Evolutionary conservation across 2,797 vertebrate species (phyloP).

Genomic region (Hemitrygon akajei): DNA sequence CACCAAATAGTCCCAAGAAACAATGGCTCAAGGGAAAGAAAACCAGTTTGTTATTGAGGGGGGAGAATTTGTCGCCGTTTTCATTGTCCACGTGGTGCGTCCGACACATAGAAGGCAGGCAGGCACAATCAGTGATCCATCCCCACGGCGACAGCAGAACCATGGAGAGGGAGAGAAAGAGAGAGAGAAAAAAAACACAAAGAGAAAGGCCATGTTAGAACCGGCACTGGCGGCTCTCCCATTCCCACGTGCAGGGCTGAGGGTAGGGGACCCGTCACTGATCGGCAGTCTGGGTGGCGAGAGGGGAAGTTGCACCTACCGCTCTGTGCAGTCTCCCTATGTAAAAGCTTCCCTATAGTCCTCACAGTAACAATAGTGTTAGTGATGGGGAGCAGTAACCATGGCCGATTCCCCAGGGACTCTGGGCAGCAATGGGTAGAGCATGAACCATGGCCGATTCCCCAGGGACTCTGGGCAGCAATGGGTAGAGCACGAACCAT

Average conservation of each 20-base stretch:
- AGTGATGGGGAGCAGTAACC: background rate
- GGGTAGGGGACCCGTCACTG: background rate
- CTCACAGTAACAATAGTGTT: too few relatives aligned
- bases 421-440: too few relatives aligned
- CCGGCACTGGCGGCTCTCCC: too few relatives aligned
- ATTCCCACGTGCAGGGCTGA: background rate
- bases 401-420: background rate
- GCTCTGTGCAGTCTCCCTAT: too few relatives aligned
- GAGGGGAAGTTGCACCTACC: too few relatives aligned
- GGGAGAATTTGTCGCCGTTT: too few relatives aligned
- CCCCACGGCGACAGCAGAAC: background rate
- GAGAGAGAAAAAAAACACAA: background rate
- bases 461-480: too few relatives aligned
- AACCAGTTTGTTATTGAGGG: background rate
- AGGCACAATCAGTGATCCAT: background rate
- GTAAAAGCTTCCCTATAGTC: too few relatives aligned
- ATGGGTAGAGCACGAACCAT: too few relatives aligned
- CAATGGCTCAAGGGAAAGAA: background rate
- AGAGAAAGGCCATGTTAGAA: background rate
- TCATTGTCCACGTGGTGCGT: background rate
- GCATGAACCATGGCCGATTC: background rate
- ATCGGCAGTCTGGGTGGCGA: background rate
- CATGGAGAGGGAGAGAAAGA: background rate
- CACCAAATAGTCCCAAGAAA: background rate
- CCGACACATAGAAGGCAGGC: background rate